Percentiles rank a stretch among this genome's conserved stretches.
phyloP scores from a whole-genome alignment of 2,888 invertebrate species.

The Gibbula magus region DNA sequence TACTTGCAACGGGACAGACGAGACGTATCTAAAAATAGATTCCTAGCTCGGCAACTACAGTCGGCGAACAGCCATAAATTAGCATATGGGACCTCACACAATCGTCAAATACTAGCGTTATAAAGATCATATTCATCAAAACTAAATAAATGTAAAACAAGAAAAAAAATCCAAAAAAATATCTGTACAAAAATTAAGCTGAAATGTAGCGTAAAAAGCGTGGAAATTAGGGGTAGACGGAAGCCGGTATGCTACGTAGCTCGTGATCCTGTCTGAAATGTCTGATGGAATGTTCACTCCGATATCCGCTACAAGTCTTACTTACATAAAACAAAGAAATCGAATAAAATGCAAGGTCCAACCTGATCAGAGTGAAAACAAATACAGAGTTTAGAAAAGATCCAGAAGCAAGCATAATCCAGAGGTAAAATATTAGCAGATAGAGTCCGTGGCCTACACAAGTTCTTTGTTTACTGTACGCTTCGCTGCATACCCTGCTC shows the following conservation, averaged over 20 bases:
- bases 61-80: slow-evolving; percentile 21
- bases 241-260: neutral
- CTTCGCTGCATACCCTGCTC: neutral
- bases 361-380: slow-evolving; percentile 2
- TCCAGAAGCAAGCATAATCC: neutral
- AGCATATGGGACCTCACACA: slow-evolving; percentile 24
- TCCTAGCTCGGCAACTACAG: slow-evolving; percentile 24
- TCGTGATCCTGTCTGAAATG: neutral
- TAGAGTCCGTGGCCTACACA: neutral
- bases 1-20: slow-evolving; percentile 1
- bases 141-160: neutral
- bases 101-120: neutral
- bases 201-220: neutral
- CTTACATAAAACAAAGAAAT: neutral
- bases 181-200: neutral
- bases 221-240: neutral
- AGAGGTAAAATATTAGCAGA: neutral
- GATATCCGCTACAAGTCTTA: too few relatives aligned
- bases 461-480: slow-evolving; percentile 19
- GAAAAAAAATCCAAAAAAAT: neutral
- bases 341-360: slow-evolving; percentile 1
- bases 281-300: neutral
- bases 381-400: neutral
- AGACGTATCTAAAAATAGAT: slow-evolving; percentile 25
- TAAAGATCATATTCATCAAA: neutral